Conservation (phyloP, 1,140 invertebrate genomes). For the Saxidomus purpurata region DNA sequence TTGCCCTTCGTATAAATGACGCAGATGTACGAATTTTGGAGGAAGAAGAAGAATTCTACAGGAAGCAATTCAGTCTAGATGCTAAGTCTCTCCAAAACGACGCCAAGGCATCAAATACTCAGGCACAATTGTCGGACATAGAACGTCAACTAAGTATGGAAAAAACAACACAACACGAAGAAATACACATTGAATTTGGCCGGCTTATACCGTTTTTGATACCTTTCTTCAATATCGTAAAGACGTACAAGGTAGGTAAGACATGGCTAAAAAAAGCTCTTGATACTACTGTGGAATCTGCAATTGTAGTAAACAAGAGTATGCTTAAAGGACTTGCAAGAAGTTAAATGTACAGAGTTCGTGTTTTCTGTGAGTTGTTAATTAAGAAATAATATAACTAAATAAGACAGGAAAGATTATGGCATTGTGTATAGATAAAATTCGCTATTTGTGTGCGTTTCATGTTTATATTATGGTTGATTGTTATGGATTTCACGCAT, state of each 20-base stretch:
- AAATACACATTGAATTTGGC: not conserved
- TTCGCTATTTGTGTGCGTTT: too few species aligned
- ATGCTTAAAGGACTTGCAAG: not conserved
- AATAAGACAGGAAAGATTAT: too few species aligned
- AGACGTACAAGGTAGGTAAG: not conserved
- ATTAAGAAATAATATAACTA: too few species aligned
- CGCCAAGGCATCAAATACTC: not conserved
- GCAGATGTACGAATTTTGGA: not conserved
- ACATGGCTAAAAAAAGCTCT: not conserved
- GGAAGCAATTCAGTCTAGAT: not conserved
- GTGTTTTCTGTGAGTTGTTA: too few species aligned
- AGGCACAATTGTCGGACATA: not conserved
- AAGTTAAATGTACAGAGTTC: too few species aligned
- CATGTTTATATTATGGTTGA: too few species aligned
- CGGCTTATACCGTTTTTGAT: not conserved
- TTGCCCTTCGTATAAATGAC: not conserved
- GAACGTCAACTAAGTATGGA: not conserved
- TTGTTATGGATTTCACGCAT: too few species aligned
- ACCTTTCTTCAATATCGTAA: not conserved
- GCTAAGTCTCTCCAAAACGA: not conserved
- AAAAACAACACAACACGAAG: not conserved
- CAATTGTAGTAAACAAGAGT: not conserved
- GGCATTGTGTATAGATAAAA: too few species aligned
- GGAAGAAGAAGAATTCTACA: not conserved
- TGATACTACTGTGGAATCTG: not conserved